Evolutionary conservation across 2,797 vertebrate species (phyloP), one percentile per base, ranked within the genome.

Genomic region (Danio albolineatus): DNA sequence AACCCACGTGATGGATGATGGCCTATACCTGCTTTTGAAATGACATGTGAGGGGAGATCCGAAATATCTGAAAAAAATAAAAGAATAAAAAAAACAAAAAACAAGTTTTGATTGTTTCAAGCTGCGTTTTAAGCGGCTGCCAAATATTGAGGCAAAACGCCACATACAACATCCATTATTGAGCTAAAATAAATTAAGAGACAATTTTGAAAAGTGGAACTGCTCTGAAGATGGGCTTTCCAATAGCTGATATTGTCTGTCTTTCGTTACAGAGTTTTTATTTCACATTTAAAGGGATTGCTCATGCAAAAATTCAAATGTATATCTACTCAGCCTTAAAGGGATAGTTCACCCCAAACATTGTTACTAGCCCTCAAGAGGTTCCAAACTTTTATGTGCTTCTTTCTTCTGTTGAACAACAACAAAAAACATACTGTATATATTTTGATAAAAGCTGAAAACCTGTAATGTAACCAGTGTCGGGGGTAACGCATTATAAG

Each of bases 21-120:
- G 17, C 41, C 60, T 59, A 28, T 28, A 71, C 73, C 49, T 73
- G 57, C 73, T 79, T 76, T 79, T 28, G 28, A 74, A 81, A 76
- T 78, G 73, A 74, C 43, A 73, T 59, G 57, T 41, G 41, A 61
- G 62, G 48, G 70, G 16, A 38, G 67, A 65, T 83, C 71, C 13
- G 39, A 76, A 73, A 74, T 17, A 53, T 53, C 54, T 36, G 28
- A 64, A 69, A 85, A n/a, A 51, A 51, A 51, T 10, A 28, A 28
- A 28, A 28, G 1, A 28, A 28, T 28, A 28, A 28, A 28, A 28
- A 28, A 28, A 46, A 2, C 43, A 12, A 12, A 12, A 7, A 83
- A 76, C 49, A 67, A n/a, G 7, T 46, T 61, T 62, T 76, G 75
- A 85, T 83, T 59, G 76, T 76, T 83, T 79, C 82, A 83, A 81